Percentiles rank a stretch among this genome's conserved stretches.
Evolutionary conservation across 2,113 vertebrate genomes (phyloP).

Genomic region (Scytalopus superciliaris): DNA sequence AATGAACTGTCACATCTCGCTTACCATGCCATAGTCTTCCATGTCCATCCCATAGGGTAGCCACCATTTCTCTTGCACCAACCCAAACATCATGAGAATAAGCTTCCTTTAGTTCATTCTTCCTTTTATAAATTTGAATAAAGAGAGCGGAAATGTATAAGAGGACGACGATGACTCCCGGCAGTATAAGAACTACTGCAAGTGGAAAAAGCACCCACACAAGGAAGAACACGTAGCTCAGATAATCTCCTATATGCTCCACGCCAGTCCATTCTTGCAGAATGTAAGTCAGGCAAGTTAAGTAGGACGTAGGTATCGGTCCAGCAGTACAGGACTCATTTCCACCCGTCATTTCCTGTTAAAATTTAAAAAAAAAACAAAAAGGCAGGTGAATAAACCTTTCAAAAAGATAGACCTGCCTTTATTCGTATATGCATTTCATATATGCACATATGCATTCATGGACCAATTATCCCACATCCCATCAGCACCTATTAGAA

Average conservation of each 20-base stretch:
- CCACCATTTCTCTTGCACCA: constrained; percentile 87
- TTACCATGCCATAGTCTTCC: constrained; percentile 96
- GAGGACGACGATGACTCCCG: constrained; percentile 79
- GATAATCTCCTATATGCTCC: constrained; percentile 86
- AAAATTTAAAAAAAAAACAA: not conserved
- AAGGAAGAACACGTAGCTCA: constrained; percentile 88
- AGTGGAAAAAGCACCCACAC: constrained; percentile 93
- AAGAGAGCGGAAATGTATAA: constrained; percentile 90
- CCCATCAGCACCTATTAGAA: not conserved
- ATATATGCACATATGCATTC: not conserved
- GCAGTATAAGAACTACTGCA: constrained; percentile 83
- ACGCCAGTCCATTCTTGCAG: constrained; percentile 86
- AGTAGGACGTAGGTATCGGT: constrained; percentile 67
- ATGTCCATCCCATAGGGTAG: constrained; percentile 92
- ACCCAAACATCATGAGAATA: constrained; percentile 92
- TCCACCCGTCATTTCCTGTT: constrained; percentile 76
- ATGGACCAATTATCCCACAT: not conserved
- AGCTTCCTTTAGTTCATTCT: constrained; percentile 90
- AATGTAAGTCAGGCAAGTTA: constrained; percentile 80
- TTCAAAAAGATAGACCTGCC: not conserved
- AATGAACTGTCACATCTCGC: not conserved
- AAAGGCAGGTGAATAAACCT: not conserved
- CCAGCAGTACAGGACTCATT: constrained; percentile 83
- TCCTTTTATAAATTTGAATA: constrained; percentile 94
- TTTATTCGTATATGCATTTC: not conserved